phyloP scores from a whole-genome alignment of 2,113 vertebrate genomes.

The Ictidomys tridecemlineatus region DNA sequence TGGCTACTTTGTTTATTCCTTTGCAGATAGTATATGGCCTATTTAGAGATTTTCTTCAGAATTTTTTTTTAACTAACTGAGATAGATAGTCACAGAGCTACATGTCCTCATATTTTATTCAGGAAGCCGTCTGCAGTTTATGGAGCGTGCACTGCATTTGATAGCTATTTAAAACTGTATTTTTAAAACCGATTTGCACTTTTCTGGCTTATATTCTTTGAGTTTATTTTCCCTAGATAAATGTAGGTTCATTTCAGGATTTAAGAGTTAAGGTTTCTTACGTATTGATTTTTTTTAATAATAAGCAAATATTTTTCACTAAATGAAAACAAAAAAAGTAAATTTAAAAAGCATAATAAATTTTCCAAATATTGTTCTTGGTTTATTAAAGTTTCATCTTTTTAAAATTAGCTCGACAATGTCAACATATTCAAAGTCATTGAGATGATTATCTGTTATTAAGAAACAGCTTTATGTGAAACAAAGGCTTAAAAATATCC shows the following conservation, averaged over 20 bases:
- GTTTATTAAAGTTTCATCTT: conserved; percentile 59
- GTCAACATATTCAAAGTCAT: conserved; percentile 28
- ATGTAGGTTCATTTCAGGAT: conserved; percentile 65
- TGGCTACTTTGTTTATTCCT: conserved; percentile 90
- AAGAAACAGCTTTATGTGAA: not conserved
- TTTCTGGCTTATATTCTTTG: conserved; percentile 75
- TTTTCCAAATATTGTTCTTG: conserved; percentile 50
- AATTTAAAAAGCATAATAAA: conserved; percentile 41
- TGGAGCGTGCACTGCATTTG: conserved; percentile 84
- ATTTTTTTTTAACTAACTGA: conserved; percentile 78
- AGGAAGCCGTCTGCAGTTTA: conserved; percentile 86
- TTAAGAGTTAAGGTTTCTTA: conserved; percentile 64
- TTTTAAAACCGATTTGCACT: conserved; percentile 83
- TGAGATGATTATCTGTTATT: conserved; percentile 37
- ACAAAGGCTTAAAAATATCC: not conserved
- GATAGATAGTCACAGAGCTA: conserved; percentile 84
- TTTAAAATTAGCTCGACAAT: conserved; percentile 58
- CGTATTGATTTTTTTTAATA: conserved; percentile 43
- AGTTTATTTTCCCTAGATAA: conserved; percentile 70
- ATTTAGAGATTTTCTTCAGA: conserved; percentile 86
- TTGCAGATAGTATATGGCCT: conserved; percentile 86
- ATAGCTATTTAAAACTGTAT: conserved; percentile 84
- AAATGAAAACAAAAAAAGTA: conserved; percentile 61
- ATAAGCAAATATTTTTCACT: conserved; percentile 37
- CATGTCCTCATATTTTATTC: conserved; percentile 90